These are phyloP conservation scores for Octodon degus DNA, from an alignment of 2,113 vertebrate species.

Conservation along the genomic window DNA sequence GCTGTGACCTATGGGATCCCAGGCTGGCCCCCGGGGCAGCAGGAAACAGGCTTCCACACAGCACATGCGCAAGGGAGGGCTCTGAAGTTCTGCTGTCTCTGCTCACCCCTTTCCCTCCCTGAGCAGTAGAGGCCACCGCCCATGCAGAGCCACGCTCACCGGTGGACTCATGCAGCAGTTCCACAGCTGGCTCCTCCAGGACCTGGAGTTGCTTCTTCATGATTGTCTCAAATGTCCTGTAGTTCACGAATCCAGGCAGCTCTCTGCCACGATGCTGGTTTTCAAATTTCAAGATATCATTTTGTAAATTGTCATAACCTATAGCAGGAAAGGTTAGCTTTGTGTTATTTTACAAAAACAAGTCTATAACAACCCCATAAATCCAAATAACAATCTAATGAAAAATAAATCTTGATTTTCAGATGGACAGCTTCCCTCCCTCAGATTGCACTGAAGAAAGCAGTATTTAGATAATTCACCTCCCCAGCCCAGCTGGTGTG, in stretches of 20 bases:
- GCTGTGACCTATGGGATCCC: background rate
- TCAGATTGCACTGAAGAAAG: background rate
- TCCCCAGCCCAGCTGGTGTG: fast-evolving
- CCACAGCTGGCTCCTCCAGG: background rate
- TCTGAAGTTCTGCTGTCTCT: background rate
- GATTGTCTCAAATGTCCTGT: slow-evolving; percentile 13
- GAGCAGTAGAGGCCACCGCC: background rate
- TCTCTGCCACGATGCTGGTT: slow-evolving; percentile 44
- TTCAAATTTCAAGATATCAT: background rate
- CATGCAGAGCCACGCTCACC: background rate
- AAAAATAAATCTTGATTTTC: background rate
- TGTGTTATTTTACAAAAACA: background rate
- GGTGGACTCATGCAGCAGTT: background rate
- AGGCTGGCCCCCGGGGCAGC: background rate
- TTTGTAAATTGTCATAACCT: background rate
- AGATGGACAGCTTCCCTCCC: background rate
- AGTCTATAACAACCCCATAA: background rate
- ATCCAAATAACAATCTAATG: background rate
- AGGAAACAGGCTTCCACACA: background rate
- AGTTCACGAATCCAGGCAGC: slow-evolving; percentile 42
- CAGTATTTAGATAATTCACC: background rate
- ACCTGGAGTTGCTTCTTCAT: background rate
- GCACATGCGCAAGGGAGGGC: too few relatives aligned
- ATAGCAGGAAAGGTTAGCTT: background rate
- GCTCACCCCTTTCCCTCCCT: background rate